phyloP scores from a whole-genome alignment of 2,113 vertebrate species.

The Climacteris rufus region DNA sequence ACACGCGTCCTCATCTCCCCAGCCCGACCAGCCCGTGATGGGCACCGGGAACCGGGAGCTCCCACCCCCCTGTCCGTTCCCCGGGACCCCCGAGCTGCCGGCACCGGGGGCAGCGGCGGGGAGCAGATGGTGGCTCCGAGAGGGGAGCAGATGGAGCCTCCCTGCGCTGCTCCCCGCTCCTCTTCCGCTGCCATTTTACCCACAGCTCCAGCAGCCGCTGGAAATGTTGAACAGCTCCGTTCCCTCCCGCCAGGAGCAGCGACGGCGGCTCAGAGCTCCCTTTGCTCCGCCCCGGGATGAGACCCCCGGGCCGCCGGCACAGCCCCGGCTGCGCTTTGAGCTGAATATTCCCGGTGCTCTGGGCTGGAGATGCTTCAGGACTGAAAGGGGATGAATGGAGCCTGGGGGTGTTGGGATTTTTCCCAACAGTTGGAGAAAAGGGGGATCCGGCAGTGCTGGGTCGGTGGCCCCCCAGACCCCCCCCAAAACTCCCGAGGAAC shows the following conservation, averaged over 20 bases:
- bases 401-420: fast-evolving
- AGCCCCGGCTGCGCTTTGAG: neutral
- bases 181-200: neutral
- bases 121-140: conserved; percentile 20
- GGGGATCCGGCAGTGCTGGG: neutral
- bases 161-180: fast-evolving
- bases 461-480: neutral
- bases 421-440: fast-evolving
- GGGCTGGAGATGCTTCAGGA: fast-evolving
- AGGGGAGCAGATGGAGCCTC: neutral
- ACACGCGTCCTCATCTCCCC: neutral
- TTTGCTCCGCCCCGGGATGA: fast-evolving
- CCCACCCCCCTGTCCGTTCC: no score
- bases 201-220: neutral
- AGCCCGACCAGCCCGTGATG: fast-evolving
- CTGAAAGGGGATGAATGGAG: fast-evolving
- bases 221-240: neutral
- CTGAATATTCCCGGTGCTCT: fast-evolving
- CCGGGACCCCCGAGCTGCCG: no score
- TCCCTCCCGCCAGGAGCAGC: neutral
- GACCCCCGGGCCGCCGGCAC: fast-evolving
- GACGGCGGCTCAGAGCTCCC: neutral
- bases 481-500: fast-evolving
- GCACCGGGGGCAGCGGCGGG: neutral
- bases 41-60: no score